Evolutionary conservation across 2,888 invertebrate genomes (phyloP), one percentile per base, ranked within the genome.

Genomic region (Neoitamus cyanurus): DNA sequence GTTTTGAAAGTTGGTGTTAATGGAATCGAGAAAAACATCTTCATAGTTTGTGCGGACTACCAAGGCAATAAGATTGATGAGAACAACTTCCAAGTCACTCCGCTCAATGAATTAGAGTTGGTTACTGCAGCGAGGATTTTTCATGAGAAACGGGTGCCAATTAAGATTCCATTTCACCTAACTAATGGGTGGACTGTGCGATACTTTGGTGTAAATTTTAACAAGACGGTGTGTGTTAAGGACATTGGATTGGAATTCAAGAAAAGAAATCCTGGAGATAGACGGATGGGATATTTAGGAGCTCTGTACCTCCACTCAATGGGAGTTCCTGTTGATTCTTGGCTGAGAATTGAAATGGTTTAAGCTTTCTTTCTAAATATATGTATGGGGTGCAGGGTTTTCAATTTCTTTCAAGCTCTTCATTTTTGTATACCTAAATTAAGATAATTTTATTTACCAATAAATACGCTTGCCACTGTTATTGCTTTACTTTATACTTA

Each of bases 221-320:
- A 86, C 75, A 88, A 89, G 85, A 85, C 87, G 7, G 87, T 90
- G 2, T 85, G 86, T 3, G 87, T 90, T 0, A 87, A 88, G 83
- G 90, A 90, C 86, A 88, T 90, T 30, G 90, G 90, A 0, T 83
- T 90, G 0, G 86, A 88, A n/a, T 89, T 88, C 72, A 88, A 88
- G 15, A 82, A 28, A 31, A 3, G 1, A 4, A 34, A 36, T 31
- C 34, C 28, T 20, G n/a, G n/a, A 31, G 37, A 73, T 31, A 20
- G 30, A 2, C 9, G 25, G 11, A 46, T 11, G 42, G 83, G 72
- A 2, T 83, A 73, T 58, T 58, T 83, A 48, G 83, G 83, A 13
- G 58, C 73, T n/a, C 25, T 83, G 11, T 83, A 73, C 25, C 34
- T 73, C 1, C 73, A 83, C 9, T 58, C 73, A 0, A 2, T 83